These are phyloP conservation scores for Anarhynchus alexandrinus DNA, from an alignment of 2,113 vertebrate species.

Conservation along the genomic window DNA sequence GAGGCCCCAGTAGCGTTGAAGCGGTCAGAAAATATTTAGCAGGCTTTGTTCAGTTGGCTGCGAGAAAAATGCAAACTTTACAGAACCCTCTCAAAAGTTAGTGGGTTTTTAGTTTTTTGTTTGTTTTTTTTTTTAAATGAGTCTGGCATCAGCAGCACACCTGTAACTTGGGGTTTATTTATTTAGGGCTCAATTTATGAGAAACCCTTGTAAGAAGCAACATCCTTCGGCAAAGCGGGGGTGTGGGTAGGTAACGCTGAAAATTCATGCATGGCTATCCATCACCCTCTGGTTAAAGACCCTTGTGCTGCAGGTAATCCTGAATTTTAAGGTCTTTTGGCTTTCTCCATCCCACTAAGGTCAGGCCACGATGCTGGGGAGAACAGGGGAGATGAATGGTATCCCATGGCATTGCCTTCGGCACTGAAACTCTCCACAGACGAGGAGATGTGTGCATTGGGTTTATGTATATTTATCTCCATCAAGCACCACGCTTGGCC, in stretches of 20 bases:
- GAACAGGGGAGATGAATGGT: neutral
- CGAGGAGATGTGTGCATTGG: neutral
- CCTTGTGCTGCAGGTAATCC: fast-evolving
- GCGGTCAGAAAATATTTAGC: fast-evolving
- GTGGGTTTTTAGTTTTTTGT: neutral
- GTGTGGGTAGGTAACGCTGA: neutral
- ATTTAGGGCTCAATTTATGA: neutral
- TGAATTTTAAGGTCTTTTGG: neutral
- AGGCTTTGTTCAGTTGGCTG: neutral
- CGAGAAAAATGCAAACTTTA: neutral
- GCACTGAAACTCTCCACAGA: neutral
- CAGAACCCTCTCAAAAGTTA: neutral
- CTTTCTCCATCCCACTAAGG: neutral
- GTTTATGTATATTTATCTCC: neutral
- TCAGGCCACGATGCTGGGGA: fast-evolving
- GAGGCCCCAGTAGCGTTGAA: neutral
- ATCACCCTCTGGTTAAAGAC: neutral
- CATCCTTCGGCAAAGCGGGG: neutral
- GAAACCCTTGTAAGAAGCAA: neutral
- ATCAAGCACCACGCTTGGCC: neutral
- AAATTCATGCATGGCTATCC: neutral
- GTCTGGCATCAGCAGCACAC: neutral
- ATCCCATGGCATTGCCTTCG: fast-evolving
- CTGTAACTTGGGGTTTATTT: neutral
- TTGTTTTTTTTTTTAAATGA: neutral